Conservation (phyloP, 2,113 vertebrate genomes). For the Oryzias woworae region DNA sequence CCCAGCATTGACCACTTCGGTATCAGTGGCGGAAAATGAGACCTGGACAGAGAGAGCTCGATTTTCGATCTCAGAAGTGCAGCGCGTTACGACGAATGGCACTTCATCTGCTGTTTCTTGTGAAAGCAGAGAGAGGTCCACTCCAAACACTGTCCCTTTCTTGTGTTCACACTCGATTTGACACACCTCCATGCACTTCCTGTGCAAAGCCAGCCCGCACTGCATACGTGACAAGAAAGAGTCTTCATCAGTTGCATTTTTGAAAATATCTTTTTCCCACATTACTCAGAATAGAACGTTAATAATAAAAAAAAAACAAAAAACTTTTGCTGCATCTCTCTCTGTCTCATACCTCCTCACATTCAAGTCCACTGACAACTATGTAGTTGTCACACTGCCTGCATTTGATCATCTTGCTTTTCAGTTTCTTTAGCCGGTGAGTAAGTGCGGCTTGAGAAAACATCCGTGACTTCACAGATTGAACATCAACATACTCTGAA, state of each 20-base stretch:
- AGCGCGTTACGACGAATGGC: constrained; percentile 85
- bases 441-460: constrained; percentile 83
- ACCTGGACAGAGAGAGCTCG: constrained; percentile 88
- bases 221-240: constrained; percentile 47
- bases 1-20: background rate
- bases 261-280: background rate
- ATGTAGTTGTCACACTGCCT: constrained; percentile 91
- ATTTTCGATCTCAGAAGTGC: constrained; percentile 87
- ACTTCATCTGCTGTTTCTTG: constrained; percentile 80
- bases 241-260: background rate
- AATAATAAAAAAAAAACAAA: background rate
- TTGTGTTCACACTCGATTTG: constrained; percentile 84
- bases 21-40: background rate
- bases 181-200: constrained; percentile 89
- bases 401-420: constrained; percentile 88
- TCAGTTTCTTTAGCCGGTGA: constrained; percentile 84
- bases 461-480: constrained; percentile 64
- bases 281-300: background rate
- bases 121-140: constrained; percentile 78
- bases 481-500: constrained; percentile 74
- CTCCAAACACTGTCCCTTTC: constrained; percentile 83
- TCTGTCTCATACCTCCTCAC: constrained; percentile 84
- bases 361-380: constrained; percentile 86
- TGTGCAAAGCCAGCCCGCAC: constrained; percentile 89
- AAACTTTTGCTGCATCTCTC: background rate